Evolutionary conservation across 2,113 vertebrate species (phyloP).

Genomic region (Podiceps cristatus): DNA sequence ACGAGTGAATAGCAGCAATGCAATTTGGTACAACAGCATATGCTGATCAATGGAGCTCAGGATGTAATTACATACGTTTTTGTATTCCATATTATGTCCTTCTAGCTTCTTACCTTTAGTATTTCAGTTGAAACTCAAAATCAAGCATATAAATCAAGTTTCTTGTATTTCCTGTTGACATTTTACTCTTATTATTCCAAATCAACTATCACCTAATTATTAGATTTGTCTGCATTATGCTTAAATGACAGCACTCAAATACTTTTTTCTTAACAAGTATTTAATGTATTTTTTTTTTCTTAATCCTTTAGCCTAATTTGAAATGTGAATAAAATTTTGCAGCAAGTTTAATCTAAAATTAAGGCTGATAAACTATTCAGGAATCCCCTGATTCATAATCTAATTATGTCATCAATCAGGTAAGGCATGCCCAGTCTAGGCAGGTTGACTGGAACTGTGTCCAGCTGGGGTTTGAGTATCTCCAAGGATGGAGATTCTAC

Average conservation of each 20-base stretch:
- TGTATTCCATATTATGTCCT: background rate
- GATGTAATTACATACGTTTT: background rate
- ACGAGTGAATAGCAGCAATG: background rate
- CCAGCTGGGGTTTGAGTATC: background rate
- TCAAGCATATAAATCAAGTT: background rate
- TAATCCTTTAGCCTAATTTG: background rate
- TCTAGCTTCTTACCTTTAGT: background rate
- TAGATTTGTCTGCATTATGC: background rate
- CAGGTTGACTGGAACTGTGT: background rate
- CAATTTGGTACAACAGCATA: background rate
- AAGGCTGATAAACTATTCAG: background rate
- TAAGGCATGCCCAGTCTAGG: background rate
- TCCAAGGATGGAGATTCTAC: background rate
- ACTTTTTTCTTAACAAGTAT: background rate
- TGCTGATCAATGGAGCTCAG: background rate
- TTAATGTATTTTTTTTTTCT: rapidly evolving
- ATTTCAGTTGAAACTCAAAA: background rate
- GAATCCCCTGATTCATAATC: background rate
- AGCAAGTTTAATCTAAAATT: background rate
- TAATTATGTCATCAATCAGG: background rate
- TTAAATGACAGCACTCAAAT: background rate
- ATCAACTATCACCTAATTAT: background rate
- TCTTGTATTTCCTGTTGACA: background rate
- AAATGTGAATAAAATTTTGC: background rate
- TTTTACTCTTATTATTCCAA: background rate